These are phyloP conservation scores for Asobara japonica DNA, from an alignment of 1,140 invertebrate species.

Conservation along the genomic window DNA sequence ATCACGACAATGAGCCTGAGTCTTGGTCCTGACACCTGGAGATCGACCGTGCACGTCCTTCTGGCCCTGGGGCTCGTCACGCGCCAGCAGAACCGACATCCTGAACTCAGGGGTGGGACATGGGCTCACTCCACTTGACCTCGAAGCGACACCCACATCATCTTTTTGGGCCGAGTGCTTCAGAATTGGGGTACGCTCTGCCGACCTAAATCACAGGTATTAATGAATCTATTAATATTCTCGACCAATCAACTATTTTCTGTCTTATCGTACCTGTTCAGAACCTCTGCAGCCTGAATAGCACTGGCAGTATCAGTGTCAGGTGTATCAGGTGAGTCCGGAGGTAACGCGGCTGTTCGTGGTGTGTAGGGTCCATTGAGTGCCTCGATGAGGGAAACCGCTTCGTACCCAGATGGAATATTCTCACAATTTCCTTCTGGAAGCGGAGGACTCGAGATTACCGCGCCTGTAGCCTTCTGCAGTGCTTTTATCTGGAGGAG, in stretches of 20 bases:
- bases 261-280: conserved; percentile 69
- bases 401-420: conserved; percentile 93
- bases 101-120: conserved; percentile 71
- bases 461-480: conserved; percentile 76
- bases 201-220: conserved; percentile 50
- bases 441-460: conserved; percentile 63
- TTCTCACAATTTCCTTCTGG: conserved; percentile 71
- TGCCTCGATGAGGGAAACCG: conserved; percentile 96
- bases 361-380: conserved; percentile 90
- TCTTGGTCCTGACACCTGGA: conserved; percentile 55
- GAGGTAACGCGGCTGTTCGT: conserved; percentile 68
- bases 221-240: background rate
- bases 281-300: conserved; percentile 73
- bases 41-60: conserved; percentile 61
- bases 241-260: background rate
- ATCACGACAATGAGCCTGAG: conserved; percentile 58
- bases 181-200: conserved; percentile 56
- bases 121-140: conserved; percentile 51
- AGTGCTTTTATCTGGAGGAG: conserved; percentile 95
- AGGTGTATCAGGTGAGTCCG: conserved; percentile 66
- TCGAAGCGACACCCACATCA: conserved; percentile 48
- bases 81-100: conserved; percentile 76
- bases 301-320: conserved; percentile 70
- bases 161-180: conserved; percentile 58
- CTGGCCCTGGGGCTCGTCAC: conserved; percentile 67